Conservation (phyloP, 2,888 invertebrate species). For the Cataglyphis albicans region DNA sequence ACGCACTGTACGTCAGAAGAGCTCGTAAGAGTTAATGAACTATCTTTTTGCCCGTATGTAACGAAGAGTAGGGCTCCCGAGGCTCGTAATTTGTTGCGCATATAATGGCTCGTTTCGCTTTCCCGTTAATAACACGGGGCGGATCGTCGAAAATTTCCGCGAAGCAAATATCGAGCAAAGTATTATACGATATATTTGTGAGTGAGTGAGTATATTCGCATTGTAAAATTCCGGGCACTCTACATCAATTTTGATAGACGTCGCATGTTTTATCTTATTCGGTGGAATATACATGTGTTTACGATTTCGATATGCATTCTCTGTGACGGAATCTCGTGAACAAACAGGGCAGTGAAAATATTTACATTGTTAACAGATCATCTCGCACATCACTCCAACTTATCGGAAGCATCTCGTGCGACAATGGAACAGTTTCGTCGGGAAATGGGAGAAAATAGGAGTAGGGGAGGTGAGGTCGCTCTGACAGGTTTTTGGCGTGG, state of each 20-base stretch:
- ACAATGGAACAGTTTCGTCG: constrained; percentile 57
- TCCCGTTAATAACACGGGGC: constrained; percentile 38
- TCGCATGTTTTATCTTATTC: not conserved
- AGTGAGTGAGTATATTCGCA: not conserved
- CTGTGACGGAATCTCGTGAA: constrained; percentile 1
- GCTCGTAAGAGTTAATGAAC: constrained; percentile 43
- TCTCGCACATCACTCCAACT: constrained; percentile 23
- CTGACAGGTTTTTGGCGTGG: constrained; percentile 49
- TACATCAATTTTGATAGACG: constrained; percentile 6
- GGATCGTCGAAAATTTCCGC: constrained; percentile 9
- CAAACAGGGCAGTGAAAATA: constrained; percentile 22
- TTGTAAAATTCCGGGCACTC: not conserved
- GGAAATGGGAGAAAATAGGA: constrained; percentile 1
- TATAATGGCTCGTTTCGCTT: constrained; percentile 37
- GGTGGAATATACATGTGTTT: not conserved
- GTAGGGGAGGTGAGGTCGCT: not conserved
- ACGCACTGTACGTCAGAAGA: constrained; percentile 29
- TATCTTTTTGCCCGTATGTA: constrained; percentile 28
- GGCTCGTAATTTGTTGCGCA: constrained; percentile 37
- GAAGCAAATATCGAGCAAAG: not conserved
- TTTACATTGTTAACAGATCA: constrained; percentile 44
- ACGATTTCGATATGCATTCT: not conserved
- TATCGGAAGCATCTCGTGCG: constrained; percentile 41
- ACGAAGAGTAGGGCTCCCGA: constrained; percentile 29
- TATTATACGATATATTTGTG: not conserved